Percentiles rank a stretch among this genome's conserved stretches.
These are phyloP conservation scores for Tinamus major DNA, from an alignment of 2,797 vertebrate genomes.

Conservation along the genomic window DNA sequence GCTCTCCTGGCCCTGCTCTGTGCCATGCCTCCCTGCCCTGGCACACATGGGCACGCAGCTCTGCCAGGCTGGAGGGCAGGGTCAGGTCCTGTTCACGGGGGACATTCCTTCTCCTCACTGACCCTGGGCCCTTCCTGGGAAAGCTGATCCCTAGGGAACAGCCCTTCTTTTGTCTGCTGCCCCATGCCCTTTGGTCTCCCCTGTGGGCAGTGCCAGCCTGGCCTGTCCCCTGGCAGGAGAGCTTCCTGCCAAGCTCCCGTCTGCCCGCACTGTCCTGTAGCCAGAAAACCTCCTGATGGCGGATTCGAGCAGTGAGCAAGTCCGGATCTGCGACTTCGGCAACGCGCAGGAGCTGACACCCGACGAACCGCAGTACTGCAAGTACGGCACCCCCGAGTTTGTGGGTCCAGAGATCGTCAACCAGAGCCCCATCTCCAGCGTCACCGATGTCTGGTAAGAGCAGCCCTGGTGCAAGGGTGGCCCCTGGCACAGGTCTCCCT, in stretches of 20 bases:
- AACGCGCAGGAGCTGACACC: conserved; percentile 87
- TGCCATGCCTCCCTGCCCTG: conserved; percentile 50
- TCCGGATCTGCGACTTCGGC: conserved; percentile 95
- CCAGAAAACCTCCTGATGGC: conserved; percentile 96
- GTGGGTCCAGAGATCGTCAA: conserved; percentile 96
- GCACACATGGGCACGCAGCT: conserved; percentile 47
- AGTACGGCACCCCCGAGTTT: conserved; percentile 96
- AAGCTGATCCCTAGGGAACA: background rate
- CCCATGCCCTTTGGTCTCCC: background rate
- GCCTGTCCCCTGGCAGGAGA: background rate
- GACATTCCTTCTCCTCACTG: background rate
- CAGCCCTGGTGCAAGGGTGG: background rate
- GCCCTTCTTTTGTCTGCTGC: background rate
- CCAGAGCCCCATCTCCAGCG: conserved; percentile 92
- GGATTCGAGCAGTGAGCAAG: conserved; percentile 87
- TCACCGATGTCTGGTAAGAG: conserved; percentile 93
- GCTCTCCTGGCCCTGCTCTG: background rate
- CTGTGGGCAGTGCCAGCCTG: background rate
- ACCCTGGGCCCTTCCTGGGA: background rate
- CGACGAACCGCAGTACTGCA: conserved; percentile 92
- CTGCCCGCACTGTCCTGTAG: conserved; percentile 70
- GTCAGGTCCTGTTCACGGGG: background rate
- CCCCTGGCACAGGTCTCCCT: background rate
- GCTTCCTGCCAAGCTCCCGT: conserved; percentile 10
- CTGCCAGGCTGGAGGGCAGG: conserved; percentile 79